Conservation (phyloP, 2,113 vertebrate species). For the Oryzias melastigma region DNA sequence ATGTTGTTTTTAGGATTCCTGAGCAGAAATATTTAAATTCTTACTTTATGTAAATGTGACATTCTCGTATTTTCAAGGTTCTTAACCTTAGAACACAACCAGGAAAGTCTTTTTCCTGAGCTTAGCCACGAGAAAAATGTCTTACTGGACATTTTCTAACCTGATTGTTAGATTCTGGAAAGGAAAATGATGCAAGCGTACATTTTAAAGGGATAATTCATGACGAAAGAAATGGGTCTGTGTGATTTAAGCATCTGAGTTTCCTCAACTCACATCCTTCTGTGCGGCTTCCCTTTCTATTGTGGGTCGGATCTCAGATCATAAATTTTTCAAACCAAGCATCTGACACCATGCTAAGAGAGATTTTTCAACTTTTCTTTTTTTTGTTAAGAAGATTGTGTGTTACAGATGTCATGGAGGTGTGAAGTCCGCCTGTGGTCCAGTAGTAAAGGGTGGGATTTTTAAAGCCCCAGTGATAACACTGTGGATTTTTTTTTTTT, state of each 20-base stretch:
- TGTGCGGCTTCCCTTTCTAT: slow-evolving; percentile 66
- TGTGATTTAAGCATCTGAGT: slow-evolving; percentile 57
- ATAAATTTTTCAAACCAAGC: slow-evolving; percentile 76
- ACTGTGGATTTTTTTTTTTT: slow-evolving; percentile 60
- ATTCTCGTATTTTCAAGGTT: too few relatives aligned
- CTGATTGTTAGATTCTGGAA: background rate
- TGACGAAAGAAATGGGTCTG: slow-evolving; percentile 62
- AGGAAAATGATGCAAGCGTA: slow-evolving; percentile 55
- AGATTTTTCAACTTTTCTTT: slow-evolving; percentile 67
- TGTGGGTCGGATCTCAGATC: slow-evolving; percentile 68
- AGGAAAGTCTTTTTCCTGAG: too few relatives aligned
- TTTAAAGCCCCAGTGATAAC: slow-evolving; percentile 62
- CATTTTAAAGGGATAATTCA: slow-evolving; percentile 61
- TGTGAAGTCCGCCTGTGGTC: slow-evolving; percentile 67
- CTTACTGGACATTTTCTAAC: too few relatives aligned
- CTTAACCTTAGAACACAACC: too few relatives aligned
- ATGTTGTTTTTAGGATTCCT: too few relatives aligned
- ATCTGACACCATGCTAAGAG: slow-evolving; percentile 74
- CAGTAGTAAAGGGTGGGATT: slow-evolving; percentile 56
- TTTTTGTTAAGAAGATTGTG: slow-evolving; percentile 61
- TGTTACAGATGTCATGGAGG: slow-evolving; percentile 73
- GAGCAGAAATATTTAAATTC: too few relatives aligned
- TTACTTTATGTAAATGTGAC: too few relatives aligned
- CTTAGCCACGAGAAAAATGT: too few relatives aligned
- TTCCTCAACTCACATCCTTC: slow-evolving; percentile 72